Conservation (phyloP, 1,140 invertebrate species). For the Palaemon carinicauda region DNA sequence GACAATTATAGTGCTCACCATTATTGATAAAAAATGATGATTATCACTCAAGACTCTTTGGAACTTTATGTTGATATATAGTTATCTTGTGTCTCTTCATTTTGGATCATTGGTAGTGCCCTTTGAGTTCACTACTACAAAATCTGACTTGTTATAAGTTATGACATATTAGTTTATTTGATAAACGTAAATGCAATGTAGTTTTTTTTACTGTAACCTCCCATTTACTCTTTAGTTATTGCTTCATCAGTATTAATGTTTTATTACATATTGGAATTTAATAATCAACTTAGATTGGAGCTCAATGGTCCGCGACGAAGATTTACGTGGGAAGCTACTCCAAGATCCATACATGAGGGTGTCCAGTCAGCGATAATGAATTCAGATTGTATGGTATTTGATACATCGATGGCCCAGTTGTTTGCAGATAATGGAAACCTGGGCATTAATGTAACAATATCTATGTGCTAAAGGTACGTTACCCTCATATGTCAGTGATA, state of each 20-base stretch:
- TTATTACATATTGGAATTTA: neutral
- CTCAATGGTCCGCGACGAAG: conserved; percentile 92
- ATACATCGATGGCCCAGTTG: conserved; percentile 95
- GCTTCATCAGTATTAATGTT: neutral
- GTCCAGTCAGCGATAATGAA: conserved; percentile 97
- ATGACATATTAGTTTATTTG: neutral
- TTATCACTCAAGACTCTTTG: no score
- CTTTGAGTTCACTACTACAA: neutral
- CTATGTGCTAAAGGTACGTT: conserved; percentile 68
- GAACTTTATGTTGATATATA: no score
- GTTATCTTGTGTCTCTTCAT: no score
- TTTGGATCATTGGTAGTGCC: no score
- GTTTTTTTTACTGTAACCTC: neutral
- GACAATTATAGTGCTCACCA: no score
- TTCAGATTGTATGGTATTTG: conserved; percentile 98
- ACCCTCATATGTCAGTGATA: neutral
- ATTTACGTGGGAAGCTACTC: conserved; percentile 98
- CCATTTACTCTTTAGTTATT: neutral
- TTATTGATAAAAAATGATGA: no score
- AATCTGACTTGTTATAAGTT: neutral
- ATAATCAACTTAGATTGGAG: conserved; percentile 76
- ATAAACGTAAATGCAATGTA: no score
- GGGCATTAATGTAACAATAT: conserved; percentile 99
- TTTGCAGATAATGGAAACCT: conserved; percentile 99
- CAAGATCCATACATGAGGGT: conserved; percentile 97